These are phyloP conservation scores for Pipra filicauda DNA, from an alignment of 2,113 vertebrate species.

Conservation along the genomic window DNA sequence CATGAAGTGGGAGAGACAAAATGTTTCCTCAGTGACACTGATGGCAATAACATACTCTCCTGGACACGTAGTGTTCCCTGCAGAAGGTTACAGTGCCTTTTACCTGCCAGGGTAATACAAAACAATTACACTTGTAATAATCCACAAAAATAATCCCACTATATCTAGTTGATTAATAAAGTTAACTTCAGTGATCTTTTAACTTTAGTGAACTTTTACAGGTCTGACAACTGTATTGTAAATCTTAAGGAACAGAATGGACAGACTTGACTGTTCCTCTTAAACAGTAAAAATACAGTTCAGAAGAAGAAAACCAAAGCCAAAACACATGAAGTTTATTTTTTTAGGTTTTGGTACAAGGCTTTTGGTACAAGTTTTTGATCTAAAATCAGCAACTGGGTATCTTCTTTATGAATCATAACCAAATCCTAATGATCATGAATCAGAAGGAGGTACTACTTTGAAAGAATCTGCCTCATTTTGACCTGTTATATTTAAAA, in stretches of 20 bases:
- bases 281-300: neutral
- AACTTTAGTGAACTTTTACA: too few relatives aligned
- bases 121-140: neutral
- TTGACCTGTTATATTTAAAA: neutral
- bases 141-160: neutral
- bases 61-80: neutral
- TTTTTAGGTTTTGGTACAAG: neutral
- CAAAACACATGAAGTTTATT: neutral
- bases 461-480: neutral
- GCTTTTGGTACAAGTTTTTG: neutral
- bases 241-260: neutral
- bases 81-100: neutral
- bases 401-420: neutral
- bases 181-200: neutral
- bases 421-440: neutral
- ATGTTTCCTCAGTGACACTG: neutral
- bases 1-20: neutral
- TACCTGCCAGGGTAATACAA: neutral
- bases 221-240: neutral
- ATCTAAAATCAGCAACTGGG: neutral
- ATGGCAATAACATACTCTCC: neutral
- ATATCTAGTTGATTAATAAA: neutral
- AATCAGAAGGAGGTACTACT: neutral
- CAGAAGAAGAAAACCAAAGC: neutral
- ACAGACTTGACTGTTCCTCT: neutral